Conservation (phyloP, 2,888 invertebrate species). For the Nipponacmea schrenckii region DNA sequence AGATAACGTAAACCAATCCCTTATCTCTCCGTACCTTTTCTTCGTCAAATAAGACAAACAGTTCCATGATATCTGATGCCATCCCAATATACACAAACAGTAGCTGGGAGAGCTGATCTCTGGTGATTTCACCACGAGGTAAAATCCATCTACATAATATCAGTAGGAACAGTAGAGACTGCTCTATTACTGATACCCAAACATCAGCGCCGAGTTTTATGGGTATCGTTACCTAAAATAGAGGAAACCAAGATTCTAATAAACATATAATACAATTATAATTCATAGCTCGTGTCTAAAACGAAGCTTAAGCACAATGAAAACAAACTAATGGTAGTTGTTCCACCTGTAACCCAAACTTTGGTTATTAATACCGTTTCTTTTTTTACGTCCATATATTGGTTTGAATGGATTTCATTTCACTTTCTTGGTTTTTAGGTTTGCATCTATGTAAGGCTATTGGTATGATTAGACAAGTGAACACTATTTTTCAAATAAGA, state of each 20-base stretch:
- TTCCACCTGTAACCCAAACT: too few relatives aligned
- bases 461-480: too few relatives aligned
- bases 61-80: conserved; percentile 61
- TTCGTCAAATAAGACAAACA: conserved; percentile 57
- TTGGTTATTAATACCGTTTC: too few relatives aligned
- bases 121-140: conserved; percentile 58
- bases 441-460: too few relatives aligned
- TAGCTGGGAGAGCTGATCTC: conserved; percentile 67
- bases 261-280: too few relatives aligned
- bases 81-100: conserved; percentile 68
- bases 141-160: conserved; percentile 61
- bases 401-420: too few relatives aligned
- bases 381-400: too few relatives aligned
- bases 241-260: neutral
- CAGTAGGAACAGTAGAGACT: conserved; percentile 54
- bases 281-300: too few relatives aligned
- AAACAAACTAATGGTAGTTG: too few relatives aligned
- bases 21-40: conserved; percentile 48
- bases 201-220: conserved; percentile 41
- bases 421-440: too few relatives aligned
- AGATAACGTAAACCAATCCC: conserved; percentile 53
- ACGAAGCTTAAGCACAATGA: too few relatives aligned
- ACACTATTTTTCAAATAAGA: too few relatives aligned
- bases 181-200: conserved; percentile 55
- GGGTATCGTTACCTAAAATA: conserved; percentile 36